phyloP scores from a whole-genome alignment of 1,140 invertebrate genomes.

The Adelges cooleyi region DNA sequence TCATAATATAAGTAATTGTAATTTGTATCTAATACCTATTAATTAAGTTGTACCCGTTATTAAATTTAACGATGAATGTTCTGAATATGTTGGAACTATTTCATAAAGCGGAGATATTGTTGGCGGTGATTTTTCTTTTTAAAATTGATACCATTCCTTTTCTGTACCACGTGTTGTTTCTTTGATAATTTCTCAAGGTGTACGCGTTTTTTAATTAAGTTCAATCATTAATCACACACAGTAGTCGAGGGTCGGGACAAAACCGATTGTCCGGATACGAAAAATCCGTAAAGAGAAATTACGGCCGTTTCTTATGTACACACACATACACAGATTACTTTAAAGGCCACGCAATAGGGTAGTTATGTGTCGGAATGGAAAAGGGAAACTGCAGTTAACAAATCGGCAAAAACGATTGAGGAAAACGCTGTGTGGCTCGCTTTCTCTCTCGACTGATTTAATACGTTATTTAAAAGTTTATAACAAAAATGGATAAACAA shows the following conservation, averaged over 20 bases:
- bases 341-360: slow-evolving; percentile 5
- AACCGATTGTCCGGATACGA: not conserved
- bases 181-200: slow-evolving; percentile 1
- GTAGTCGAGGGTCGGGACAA: not conserved
- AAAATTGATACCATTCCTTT: too few relatives aligned
- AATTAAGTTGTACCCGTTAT: too few relatives aligned
- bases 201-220: slow-evolving; percentile 19
- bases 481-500: too few relatives aligned
- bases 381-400: not conserved
- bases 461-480: not conserved
- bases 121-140: too few relatives aligned
- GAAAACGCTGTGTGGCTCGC: not conserved
- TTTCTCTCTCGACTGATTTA: not conserved
- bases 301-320: not conserved
- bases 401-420: not conserved
- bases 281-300: slow-evolving; percentile 23
- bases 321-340: slow-evolving; percentile 6
- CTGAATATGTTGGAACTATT: too few relatives aligned
- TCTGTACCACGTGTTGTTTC: not conserved
- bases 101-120: too few relatives aligned
- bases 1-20: too few relatives aligned
- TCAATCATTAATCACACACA: slow-evolving; percentile 20
- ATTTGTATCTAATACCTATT: too few relatives aligned
- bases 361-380: not conserved
- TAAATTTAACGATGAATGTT: too few relatives aligned